Evolutionary conservation across 1,140 invertebrate species (phyloP).

Genomic region (Cyclargus thomasi): DNA sequence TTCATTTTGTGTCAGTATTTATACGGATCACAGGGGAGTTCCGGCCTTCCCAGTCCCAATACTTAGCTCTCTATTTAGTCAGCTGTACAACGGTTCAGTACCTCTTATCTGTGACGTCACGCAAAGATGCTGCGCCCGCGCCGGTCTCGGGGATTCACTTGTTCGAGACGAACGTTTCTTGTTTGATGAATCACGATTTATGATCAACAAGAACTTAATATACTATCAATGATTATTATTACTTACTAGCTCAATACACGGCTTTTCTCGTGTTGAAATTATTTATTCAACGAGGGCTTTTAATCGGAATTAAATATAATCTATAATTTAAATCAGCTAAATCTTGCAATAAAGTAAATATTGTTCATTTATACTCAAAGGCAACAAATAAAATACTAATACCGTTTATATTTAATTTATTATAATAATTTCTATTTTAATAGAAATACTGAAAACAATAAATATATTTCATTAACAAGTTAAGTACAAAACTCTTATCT

Average conservation of each 20-base stretch:
- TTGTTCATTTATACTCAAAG: too few relatives aligned
- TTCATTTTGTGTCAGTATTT: background rate
- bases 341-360: too few relatives aligned
- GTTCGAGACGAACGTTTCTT: background rate
- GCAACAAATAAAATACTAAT: background rate
- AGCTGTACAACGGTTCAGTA: background rate
- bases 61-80: background rate
- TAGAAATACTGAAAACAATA: background rate
- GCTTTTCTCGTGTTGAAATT: too few relatives aligned
- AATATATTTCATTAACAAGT: background rate
- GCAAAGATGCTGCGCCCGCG: background rate
- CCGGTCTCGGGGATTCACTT: background rate
- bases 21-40: background rate
- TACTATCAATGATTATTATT: too few relatives aligned
- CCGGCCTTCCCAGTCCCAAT: background rate
- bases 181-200: too few relatives aligned
- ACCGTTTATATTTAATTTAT: background rate
- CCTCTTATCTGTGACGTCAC: slow-evolving; percentile 11
- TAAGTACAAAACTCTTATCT: background rate
- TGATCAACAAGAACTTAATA: too few relatives aligned
- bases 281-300: too few relatives aligned
- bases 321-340: too few relatives aligned
- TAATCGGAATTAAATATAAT: too few relatives aligned
- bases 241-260: too few relatives aligned
- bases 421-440: background rate